Conservation (phyloP, 2,888 invertebrate species). For the Drosophila maculinotata region DNA sequence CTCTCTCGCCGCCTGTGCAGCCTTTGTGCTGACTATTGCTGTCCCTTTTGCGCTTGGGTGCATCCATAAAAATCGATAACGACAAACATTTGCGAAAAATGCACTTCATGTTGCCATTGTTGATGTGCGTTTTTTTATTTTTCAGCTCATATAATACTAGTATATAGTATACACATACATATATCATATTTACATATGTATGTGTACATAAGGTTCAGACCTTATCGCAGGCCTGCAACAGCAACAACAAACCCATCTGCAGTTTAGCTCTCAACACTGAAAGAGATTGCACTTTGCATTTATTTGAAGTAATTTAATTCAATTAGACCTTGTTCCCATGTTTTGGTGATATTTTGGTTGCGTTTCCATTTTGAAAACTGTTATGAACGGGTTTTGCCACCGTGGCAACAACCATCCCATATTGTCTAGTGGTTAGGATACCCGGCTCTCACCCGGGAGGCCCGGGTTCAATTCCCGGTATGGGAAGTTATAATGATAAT, state of each 20-base stretch:
- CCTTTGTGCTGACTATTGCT: slow-evolving; percentile 17
- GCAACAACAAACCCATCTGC: slow-evolving; percentile 10
- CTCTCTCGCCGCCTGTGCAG: slow-evolving; percentile 5
- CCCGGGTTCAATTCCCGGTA: slow-evolving; percentile 77
- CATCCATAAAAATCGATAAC: slow-evolving; percentile 65
- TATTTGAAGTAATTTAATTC: slow-evolving; percentile 67
- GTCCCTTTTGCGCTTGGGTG: slow-evolving; percentile 17
- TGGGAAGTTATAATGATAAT: slow-evolving; percentile 42
- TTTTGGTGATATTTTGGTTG: slow-evolving; percentile 4
- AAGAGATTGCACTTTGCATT: slow-evolving; percentile 50
- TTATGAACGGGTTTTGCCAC: slow-evolving; percentile 2
- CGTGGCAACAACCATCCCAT: slow-evolving; percentile 53
- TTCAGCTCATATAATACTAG: slow-evolving; percentile 27
- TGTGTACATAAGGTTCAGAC: slow-evolving; percentile 35
- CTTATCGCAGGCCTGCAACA: slow-evolving; percentile 37
- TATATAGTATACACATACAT: slow-evolving; percentile 8
- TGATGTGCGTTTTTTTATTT: slow-evolving; percentile 37
- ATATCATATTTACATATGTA: slow-evolving; percentile 18
- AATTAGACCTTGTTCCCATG: slow-evolving; percentile 40
- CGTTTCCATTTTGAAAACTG: not conserved
- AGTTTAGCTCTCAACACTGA: slow-evolving; percentile 26
- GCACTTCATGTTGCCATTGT: slow-evolving; percentile 65
- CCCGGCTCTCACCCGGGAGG: slow-evolving; percentile 77
- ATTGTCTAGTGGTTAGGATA: slow-evolving; percentile 79
- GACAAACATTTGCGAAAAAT: slow-evolving; percentile 63